Evolutionary conservation across 2,797 vertebrate genomes (phyloP).

Genomic region (Danio albolineatus): DNA sequence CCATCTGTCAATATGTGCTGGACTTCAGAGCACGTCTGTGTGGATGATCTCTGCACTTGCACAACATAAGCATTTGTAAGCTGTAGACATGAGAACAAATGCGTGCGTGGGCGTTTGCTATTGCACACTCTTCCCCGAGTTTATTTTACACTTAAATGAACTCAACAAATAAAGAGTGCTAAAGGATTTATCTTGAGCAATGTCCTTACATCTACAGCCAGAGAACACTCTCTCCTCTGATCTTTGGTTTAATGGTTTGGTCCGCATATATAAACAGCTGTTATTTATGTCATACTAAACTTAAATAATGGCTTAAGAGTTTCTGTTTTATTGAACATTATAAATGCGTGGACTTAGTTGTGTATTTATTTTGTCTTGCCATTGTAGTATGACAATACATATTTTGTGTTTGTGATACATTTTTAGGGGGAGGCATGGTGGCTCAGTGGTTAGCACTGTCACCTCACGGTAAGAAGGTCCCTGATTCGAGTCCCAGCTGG

Average conservation of each 20-base stretch:
- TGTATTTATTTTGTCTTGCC: neutral
- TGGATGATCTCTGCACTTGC: conserved; percentile 8
- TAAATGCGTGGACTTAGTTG: neutral
- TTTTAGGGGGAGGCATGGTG: neutral
- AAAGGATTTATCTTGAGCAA: conserved; percentile 27
- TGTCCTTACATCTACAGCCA: conserved; percentile 14
- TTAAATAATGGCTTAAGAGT: neutral
- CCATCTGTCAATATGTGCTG: conserved; percentile 7
- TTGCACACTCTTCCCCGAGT: conserved; percentile 35
- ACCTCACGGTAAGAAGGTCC: too few species aligned
- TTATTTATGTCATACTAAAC: conserved; percentile 1
- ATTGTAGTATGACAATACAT: neutral
- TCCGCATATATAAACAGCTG: conserved; percentile 3
- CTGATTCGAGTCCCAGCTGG: too few species aligned
- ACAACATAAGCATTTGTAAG: conserved; percentile 25
- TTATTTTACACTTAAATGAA: conserved; percentile 47
- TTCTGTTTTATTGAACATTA: neutral
- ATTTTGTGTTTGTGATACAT: neutral
- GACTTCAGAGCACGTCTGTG: conserved; percentile 20
- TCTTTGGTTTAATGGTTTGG: conserved; percentile 12
- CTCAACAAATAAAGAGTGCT: conserved; percentile 38
- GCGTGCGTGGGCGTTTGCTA: conserved; percentile 36
- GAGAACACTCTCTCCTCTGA: conserved; percentile 10
- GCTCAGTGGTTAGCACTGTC: too few species aligned
- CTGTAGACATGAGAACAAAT: conserved; percentile 23